Base-by-base conservation (phyloP, 2,113 vertebrate genomes). In the human (Homo sapiens) region DNA sequence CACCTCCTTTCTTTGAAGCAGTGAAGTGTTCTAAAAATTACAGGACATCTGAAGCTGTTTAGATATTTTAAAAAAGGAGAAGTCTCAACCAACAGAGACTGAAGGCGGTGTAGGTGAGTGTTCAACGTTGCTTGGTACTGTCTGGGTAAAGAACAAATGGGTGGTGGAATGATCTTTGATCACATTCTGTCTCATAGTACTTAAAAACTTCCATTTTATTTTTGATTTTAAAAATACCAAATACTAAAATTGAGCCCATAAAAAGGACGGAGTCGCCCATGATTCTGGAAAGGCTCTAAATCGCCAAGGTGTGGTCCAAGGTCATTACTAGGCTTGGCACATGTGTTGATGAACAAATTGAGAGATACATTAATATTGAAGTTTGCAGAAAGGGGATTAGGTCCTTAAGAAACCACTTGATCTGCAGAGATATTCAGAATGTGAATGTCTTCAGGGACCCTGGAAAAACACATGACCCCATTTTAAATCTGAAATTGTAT, bases 191-290 rank as follows among this genome's bases (percentile, higher is more conserved):
- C 79, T 94, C 4, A 7, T 6, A 20, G 50, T 48, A 61, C 92
- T 66, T 75, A 55, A 94, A 94, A 79, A 70, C 5, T 38, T 61
- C 17, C 78, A 68, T 48, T 79, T 61, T 92, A n/a, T 20, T 87
- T 73, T 35, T 68, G 84, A 78, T 86, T 95, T 92, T 85, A 86
- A 43, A 91, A 93, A 94, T 78, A 43, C 12, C 70, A 79, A 83
- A 82, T 40, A 55, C 38, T 38, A 61, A 90, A 80, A 80, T 45
- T 57, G 79, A 93, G 40, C 9, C 43, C 40, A 72, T 52, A 48
- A n/a, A n/a, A 90, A 93, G 23, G 43, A 89, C 35, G 75, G 57
- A 95, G 66, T 70, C 38, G 35, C 30, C 40, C 22, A 9, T 64
- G 75, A 82, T 94, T 82, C 57, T 86, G 75, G 43, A 32, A 91